phyloP scores from a whole-genome alignment of 92 coral and sea anemone species.

The Epizoanthus scotinus region DNA sequence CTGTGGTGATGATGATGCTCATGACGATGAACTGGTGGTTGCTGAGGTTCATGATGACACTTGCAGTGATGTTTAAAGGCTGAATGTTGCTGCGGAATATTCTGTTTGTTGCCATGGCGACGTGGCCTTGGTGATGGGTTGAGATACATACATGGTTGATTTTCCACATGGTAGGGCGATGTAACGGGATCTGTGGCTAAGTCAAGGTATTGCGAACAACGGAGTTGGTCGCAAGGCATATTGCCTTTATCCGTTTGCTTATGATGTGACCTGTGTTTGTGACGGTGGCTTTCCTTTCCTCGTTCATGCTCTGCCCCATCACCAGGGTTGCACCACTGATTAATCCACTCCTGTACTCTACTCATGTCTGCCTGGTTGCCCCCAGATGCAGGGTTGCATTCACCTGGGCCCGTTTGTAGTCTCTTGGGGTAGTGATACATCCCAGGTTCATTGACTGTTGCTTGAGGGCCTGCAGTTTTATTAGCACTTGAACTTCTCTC shows the following conservation, averaged over 20 bases:
- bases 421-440: slow-evolving; percentile 77
- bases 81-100: slow-evolving; percentile 56
- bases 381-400: slow-evolving; percentile 65
- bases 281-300: slow-evolving; percentile 53
- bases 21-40: slow-evolving; percentile 72
- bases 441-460: slow-evolving; percentile 60
- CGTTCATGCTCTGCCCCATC: slow-evolving; percentile 55
- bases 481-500: slow-evolving; percentile 39
- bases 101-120: slow-evolving; percentile 57
- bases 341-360: slow-evolving; percentile 76
- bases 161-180: slow-evolving; percentile 83
- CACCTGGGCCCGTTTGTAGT: slow-evolving; percentile 97
- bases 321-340: slow-evolving; percentile 61
- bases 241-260: slow-evolving; percentile 60
- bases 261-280: slow-evolving; percentile 66
- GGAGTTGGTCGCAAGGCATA: slow-evolving; percentile 53
- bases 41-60: slow-evolving; percentile 59
- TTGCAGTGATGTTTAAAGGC: slow-evolving; percentile 61
- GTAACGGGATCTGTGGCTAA: slow-evolving; percentile 88
- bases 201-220: slow-evolving; percentile 83
- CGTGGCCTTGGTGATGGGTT: slow-evolving; percentile 76
- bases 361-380: slow-evolving; percentile 59
- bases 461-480: slow-evolving; percentile 29
- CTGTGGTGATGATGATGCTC: slow-evolving; percentile 93
- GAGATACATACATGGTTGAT: slow-evolving; percentile 64